A percentile compares a stretch with the other conserved stretches of the same genome.
These are phyloP conservation scores for Drosophila tristis DNA, from an alignment of 1,140 invertebrate genomes.

Conservation along the genomic window DNA sequence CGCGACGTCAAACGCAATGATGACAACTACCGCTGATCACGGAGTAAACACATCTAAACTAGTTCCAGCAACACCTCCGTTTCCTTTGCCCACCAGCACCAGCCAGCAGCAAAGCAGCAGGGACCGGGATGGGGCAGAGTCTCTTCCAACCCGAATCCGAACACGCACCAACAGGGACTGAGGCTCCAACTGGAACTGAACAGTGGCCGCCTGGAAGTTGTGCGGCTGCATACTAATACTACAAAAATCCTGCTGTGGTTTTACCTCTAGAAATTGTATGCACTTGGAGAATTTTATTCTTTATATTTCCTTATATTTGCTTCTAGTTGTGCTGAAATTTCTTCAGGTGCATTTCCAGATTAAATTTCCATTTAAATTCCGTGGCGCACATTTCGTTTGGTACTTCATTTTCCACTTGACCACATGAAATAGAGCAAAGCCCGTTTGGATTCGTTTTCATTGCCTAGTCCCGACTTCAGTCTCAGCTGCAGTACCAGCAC, in stretches of 20 bases:
- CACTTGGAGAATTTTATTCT: slow-evolving; percentile 11
- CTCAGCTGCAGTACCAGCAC: not conserved
- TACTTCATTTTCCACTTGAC: slow-evolving; percentile 25
- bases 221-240: slow-evolving; percentile 42
- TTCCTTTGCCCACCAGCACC: slow-evolving; percentile 23
- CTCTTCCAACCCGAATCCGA: slow-evolving; percentile 19
- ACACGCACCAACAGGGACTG: slow-evolving; percentile 17
- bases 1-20: slow-evolving; percentile 26
- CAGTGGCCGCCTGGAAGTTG: slow-evolving; percentile 34
- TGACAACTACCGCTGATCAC: slow-evolving; percentile 32
- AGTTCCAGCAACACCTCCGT: slow-evolving; percentile 59
- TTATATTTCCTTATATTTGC: not conserved
- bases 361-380: slow-evolving; percentile 57
- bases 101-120: not conserved
- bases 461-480: slow-evolving; percentile 1
- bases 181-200: slow-evolving; percentile 19
- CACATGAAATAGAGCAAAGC: slow-evolving; percentile 11
- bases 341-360: slow-evolving; percentile 30
- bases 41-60: slow-evolving; percentile 55
- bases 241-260: slow-evolving; percentile 49
- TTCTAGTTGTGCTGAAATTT: not conserved
- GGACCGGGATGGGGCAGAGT: slow-evolving; percentile 2
- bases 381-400: slow-evolving; percentile 42
- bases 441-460: slow-evolving; percentile 42
- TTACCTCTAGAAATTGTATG: slow-evolving; percentile 17